Base-by-base conservation (phyloP, 2,888 invertebrate genomes). In the Drosophila aldrichi region DNA sequence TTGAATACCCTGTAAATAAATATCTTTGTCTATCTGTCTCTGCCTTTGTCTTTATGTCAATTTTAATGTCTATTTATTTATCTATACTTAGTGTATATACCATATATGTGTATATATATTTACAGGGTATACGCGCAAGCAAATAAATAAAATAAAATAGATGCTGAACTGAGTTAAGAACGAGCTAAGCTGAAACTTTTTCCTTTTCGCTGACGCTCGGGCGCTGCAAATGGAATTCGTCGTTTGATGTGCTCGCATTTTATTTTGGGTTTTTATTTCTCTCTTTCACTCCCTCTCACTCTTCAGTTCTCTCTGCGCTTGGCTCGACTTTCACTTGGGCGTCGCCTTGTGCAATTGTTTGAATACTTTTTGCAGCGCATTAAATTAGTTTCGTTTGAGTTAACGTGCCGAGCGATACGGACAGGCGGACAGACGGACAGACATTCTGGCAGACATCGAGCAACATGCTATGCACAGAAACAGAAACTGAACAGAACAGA, bases 331-430 rank as follows among this genome's bases (percentile, higher is more conserved):
- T 87, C 79, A 84, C 78, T 84, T 84, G 88, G 85, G 82, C 83
- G 88, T 83, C 88, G 89, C 85, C 85, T 84, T 87, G 84, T 87
- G 82, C 86, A 87, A 87, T 87, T 87, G 89, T 89, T 87, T 89
- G 89, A 87, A 87, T 87, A 88, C 87, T 88, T 87, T 77, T 84
- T 89, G 85, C 87, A 89, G 85, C 85, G 85, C 86, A 89, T 81
- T 82, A 89, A 89, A 89, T 89, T 89, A 89, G 89, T 90, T 90
- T 89, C 89, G 89, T 89, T 89, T 89, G 89, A 90, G 89, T 89
- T 89, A 84, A 89, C 88, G 84, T 88, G 85, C 85, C 88, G 70
- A 74, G 79, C 70, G 56, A 78, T 59, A 59, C 73, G 68, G 66
- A 25, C 25, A 5, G 25, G 56, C 70, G 68, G 29, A 65, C 56